Percentiles rank a stretch among this genome's conserved stretches.
Evolutionary conservation across 2,888 invertebrate species (phyloP).

Genomic region (Autographa pulchrina): DNA sequence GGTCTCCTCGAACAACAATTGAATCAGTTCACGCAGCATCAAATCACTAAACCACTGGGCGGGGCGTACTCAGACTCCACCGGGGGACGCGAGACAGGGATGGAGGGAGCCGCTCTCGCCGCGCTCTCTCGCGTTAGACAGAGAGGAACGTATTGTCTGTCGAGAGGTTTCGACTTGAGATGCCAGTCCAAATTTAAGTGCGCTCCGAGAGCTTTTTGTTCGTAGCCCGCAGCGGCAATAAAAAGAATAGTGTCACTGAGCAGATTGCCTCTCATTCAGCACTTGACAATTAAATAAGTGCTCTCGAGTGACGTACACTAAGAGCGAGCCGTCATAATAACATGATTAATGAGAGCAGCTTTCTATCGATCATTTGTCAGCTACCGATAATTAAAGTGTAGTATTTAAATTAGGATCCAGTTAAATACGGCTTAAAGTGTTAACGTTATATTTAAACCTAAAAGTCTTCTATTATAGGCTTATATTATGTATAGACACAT

Average conservation of each 20-base stretch:
- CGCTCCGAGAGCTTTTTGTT: slow-evolving; percentile 85
- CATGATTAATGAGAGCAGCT: slow-evolving; percentile 83
- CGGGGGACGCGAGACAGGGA: slow-evolving; percentile 84
- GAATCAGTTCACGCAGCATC: slow-evolving; percentile 90
- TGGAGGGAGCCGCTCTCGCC: slow-evolving; percentile 71
- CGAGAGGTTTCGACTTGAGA: slow-evolving; percentile 77
- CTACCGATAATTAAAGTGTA: slow-evolving; percentile 84
- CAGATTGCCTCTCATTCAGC: slow-evolving; percentile 87
- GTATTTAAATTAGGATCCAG: slow-evolving; percentile 75
- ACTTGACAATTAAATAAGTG: slow-evolving; percentile 88
- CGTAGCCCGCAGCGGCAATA: slow-evolving; percentile 81
- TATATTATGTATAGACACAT: slow-evolving; percentile 25
- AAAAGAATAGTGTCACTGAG: slow-evolving; percentile 88
- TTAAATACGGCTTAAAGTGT: slow-evolving; percentile 65
- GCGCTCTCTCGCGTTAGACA: slow-evolving; percentile 69
- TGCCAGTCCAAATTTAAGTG: slow-evolving; percentile 84
- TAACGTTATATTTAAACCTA: slow-evolving; percentile 51
- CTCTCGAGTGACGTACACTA: slow-evolving; percentile 81
- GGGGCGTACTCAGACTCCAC: slow-evolving; percentile 88
- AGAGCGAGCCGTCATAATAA: slow-evolving; percentile 83
- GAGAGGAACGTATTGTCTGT: slow-evolving; percentile 79
- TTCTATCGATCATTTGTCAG: slow-evolving; percentile 85
- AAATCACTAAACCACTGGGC: slow-evolving; percentile 90
- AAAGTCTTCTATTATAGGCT: slow-evolving; percentile 36
- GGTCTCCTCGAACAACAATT: slow-evolving; percentile 83